Conservation (phyloP, 2,888 invertebrate genomes). For the Yponomeuta sedellus region DNA sequence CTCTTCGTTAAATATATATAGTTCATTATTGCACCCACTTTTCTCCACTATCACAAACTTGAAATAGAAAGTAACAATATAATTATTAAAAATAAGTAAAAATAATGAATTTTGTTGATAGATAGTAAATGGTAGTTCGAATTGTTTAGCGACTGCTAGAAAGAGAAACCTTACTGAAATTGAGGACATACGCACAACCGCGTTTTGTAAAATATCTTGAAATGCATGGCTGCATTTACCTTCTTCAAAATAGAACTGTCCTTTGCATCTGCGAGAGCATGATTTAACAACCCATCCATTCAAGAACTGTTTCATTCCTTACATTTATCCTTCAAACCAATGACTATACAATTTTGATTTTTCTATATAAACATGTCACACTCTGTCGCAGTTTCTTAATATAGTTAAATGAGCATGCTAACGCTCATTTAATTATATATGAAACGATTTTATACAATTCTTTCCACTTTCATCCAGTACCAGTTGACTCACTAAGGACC, state of each 20-base stretch:
- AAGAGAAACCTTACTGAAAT: neutral
- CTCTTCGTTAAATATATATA: slow-evolving; percentile 5
- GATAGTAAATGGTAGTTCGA: neutral
- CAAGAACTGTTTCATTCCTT: too few species aligned
- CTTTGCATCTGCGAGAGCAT: neutral
- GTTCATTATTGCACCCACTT: neutral
- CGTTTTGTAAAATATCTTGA: neutral
- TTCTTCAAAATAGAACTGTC: neutral
- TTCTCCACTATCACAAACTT: neutral
- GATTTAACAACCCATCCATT: too few species aligned
- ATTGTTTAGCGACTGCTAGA: neutral
- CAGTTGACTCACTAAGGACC: neutral
- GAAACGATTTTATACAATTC: neutral
- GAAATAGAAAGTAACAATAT: neutral
- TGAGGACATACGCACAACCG: neutral
- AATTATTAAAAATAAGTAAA: neutral
- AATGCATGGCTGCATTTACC: neutral
- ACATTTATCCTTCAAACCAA: neutral
- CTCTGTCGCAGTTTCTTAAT: neutral
- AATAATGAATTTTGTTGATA: neutral
- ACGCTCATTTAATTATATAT: neutral
- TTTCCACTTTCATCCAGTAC: neutral
- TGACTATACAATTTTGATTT: neutral
- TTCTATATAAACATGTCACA: neutral
- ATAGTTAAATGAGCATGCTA: too few species aligned